Percentiles rank a stretch among this genome's conserved stretches.
phyloP scores from a whole-genome alignment of 2,888 invertebrate species.

The Amphimallon solstitiale region DNA sequence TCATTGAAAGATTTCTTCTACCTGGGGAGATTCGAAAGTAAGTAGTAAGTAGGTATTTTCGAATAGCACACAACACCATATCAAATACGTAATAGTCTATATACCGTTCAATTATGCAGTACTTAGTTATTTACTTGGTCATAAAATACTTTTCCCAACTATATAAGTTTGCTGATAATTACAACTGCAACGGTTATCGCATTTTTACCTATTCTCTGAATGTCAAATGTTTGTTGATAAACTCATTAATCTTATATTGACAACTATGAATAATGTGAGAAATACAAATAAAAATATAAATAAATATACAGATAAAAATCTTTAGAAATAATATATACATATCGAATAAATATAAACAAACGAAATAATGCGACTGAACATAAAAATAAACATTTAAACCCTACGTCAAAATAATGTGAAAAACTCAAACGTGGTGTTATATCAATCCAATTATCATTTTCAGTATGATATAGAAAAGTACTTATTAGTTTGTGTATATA shows the following conservation, averaged over 20 bases:
- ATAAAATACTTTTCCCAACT: background rate
- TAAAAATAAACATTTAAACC: no score
- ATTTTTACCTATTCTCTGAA: constrained; percentile 4
- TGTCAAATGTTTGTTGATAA: constrained; percentile 30
- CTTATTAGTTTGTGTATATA: no score
- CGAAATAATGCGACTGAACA: no score
- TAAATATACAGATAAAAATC: no score
- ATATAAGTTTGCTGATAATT: background rate
- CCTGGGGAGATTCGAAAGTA: constrained; percentile 6
- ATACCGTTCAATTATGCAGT: background rate
- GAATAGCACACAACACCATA: background rate
- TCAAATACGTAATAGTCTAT: background rate
- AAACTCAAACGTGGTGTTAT: no score
- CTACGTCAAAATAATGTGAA: no score
- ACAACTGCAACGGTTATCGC: background rate
- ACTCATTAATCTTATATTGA: constrained; percentile 34
- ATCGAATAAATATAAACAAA: no score
- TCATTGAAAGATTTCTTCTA: constrained; percentile 10
- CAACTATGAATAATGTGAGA: constrained; percentile 23
- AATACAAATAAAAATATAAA: constrained; percentile 19
- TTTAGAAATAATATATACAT: no score
- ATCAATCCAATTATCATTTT: no score
- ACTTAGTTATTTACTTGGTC: background rate
- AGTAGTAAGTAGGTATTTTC: background rate
- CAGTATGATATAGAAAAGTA: no score